Percentiles rank a stretch among this genome's conserved stretches.
Evolutionary conservation across 2,797 vertebrate genomes (phyloP).

Genomic region (Pseudopleuronectes americanus): DNA sequence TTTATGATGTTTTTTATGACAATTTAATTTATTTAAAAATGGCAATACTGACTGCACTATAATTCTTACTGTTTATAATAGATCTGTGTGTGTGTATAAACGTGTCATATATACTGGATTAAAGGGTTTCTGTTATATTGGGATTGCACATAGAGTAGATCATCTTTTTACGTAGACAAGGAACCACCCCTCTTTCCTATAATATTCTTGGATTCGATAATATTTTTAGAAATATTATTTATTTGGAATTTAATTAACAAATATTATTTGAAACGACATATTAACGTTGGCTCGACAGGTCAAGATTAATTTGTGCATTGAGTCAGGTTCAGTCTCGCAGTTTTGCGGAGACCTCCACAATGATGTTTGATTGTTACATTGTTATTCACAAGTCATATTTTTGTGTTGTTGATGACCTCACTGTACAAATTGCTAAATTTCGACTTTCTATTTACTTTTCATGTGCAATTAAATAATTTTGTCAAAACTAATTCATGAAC

Average conservation of each 20-base stretch:
- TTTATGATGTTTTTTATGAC: background rate
- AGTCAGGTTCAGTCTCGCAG: conserved; percentile 30
- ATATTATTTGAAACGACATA: background rate
- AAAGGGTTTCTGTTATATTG: conserved; percentile 1
- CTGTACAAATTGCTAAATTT: background rate
- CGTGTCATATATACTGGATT: background rate
- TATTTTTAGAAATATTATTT: background rate
- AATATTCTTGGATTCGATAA: background rate
- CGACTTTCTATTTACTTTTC: conserved; percentile 18
- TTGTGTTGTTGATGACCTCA: conserved; percentile 6
- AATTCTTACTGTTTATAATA: conserved; percentile 7
- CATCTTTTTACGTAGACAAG: too few relatives aligned
- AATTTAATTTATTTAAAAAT: conserved; percentile 12
- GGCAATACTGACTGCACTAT: conserved; percentile 33
- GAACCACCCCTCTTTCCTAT: background rate
- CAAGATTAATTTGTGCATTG: conserved; percentile 9
- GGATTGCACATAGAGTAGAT: conserved; percentile 4
- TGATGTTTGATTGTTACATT: background rate
- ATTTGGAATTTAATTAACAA: background rate
- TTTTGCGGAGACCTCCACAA: background rate
- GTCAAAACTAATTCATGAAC: fast-evolving
- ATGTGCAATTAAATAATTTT: conserved; percentile 16
- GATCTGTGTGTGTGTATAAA: background rate
- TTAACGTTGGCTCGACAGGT: background rate
- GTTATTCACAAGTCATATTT: background rate